These are phyloP conservation scores for Brachystomella parvula DNA, from an alignment of 1,140 invertebrate species.

Conservation along the genomic window DNA sequence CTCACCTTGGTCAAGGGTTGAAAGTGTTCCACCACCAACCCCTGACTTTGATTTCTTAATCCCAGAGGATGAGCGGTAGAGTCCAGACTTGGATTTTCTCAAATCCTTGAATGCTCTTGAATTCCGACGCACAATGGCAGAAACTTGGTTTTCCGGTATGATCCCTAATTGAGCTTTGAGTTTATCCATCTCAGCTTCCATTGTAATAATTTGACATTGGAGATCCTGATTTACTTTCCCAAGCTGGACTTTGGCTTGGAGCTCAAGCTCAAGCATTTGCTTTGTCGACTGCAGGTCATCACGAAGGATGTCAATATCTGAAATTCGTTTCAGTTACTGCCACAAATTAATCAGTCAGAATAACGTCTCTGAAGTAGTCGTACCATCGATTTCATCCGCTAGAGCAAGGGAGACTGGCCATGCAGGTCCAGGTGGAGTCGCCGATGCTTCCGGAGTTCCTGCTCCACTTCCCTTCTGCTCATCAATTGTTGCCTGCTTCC, in stretches of 20 bases:
- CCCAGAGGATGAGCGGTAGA: constrained; percentile 35
- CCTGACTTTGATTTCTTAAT: constrained; percentile 36
- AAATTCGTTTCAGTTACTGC: constrained; percentile 73
- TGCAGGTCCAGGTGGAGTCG: constrained; percentile 64
- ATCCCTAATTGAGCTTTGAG: constrained; percentile 42
- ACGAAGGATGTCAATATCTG: constrained; percentile 78
- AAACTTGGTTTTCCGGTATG: constrained; percentile 38
- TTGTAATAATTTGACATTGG: constrained; percentile 43
- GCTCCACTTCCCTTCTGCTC: constrained; percentile 52
- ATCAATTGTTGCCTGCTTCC: constrained; percentile 77
- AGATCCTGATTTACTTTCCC: constrained; percentile 78
- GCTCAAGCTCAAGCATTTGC: constrained; percentile 75
- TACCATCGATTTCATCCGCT: constrained; percentile 44
- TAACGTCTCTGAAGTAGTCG: constrained; percentile 45
- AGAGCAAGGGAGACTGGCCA: constrained; percentile 44
- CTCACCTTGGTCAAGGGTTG: constrained; percentile 59
- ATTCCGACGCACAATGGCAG: constrained; percentile 28
- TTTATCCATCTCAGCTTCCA: constrained; percentile 41
- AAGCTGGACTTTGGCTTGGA: constrained; percentile 74
- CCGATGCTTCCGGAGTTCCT: constrained; percentile 46
- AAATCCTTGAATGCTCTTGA: constrained; percentile 31
- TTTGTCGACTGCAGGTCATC: constrained; percentile 85
- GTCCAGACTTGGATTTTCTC: constrained; percentile 31
- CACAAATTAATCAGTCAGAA: constrained; percentile 43
- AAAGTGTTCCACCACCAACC: constrained; percentile 27